Conservation (phyloP, 64 coral and sea anemone species). For the Pocillopora damicornis region DNA sequence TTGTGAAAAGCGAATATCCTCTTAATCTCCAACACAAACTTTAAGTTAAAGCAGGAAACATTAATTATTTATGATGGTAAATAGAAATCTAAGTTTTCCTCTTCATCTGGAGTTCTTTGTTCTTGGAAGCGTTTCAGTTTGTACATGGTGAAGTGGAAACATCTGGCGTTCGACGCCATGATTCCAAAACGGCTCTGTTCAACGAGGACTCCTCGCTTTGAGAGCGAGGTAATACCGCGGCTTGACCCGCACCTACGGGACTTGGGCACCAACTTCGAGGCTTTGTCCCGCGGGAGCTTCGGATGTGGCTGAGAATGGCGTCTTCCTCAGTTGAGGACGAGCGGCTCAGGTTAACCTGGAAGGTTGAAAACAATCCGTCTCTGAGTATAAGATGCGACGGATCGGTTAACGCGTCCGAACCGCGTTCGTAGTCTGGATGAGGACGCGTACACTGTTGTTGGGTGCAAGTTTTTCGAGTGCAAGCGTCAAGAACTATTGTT, state of each 20-base stretch:
- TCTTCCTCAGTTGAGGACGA: conserved; percentile 42
- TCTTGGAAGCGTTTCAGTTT: background rate
- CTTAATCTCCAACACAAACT: background rate
- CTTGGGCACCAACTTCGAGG: conserved; percentile 44
- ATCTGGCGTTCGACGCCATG: conserved; percentile 62
- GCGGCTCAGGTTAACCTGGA: conserved; percentile 27
- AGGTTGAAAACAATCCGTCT: background rate
- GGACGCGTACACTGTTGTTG: too few species aligned
- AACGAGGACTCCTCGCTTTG: conserved; percentile 53
- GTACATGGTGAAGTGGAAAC: background rate
- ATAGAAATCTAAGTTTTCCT: too few species aligned
- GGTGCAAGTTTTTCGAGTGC: too few species aligned
- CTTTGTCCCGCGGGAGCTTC: conserved; percentile 41
- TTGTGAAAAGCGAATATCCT: background rate
- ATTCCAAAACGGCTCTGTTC: conserved; percentile 56
- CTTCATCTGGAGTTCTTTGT: background rate
- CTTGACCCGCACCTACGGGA: conserved; percentile 32
- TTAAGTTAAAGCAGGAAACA: background rate
- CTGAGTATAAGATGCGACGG: background rate
- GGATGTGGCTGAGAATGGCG: conserved; percentile 46
- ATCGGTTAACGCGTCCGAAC: too few species aligned
- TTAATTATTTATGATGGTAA: too few species aligned
- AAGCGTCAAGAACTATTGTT: too few species aligned
- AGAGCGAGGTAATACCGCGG: conserved; percentile 7
- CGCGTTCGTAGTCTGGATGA: too few species aligned